Evolutionary conservation across 2,113 vertebrate species (phyloP), one percentile per base, ranked within the genome.

Genomic region (Pseudorasbora parva): DNA sequence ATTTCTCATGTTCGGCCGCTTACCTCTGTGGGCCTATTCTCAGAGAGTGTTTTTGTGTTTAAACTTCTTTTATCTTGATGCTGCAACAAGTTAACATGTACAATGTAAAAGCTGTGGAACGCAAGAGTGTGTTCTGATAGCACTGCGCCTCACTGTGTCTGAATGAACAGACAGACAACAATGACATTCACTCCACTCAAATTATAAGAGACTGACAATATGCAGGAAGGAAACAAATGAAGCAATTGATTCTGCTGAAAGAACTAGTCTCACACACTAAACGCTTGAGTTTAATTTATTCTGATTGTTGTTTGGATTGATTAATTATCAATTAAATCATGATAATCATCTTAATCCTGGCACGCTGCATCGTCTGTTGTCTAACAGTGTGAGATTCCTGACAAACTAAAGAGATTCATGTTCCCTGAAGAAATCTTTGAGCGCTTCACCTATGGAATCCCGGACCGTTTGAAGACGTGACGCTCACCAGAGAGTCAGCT

Each of bases 261-360:
- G 51, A 54, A 49, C 47, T 15, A 43, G 37, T 57, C n/a, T 25
- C 54, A 23, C 5, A 59, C 14, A 41, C 8, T 21, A 68, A 41
- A 43, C 3, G 15, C 27, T 37, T 69, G 15, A 68, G 30, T 43
- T 57, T 17, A 11, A 43, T 74, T 37, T 15, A 2, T 85, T 87
- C 86, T 94, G 93, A 89, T 90, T 88, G 90, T 89, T 88, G 51
- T 76, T 37, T 76, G 11, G 17, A 57, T 83, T 86, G 37, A 91
- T 92, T 91, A 92, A 91, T 92, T 91, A 91, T 90, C 88, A 93
- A 92, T 93, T 91, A 92, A 90, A 85, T 81, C 86, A 69, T 88
- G 85, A 90, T 91, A 87, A 12, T 60, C 15, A 37, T 57, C 51
- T 54, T 54, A 54, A 54, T 54, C 17, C 51, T 54, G 51, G 19